Base-by-base conservation (phyloP, 2,888 invertebrate species). In the Criorhina ranunculi region DNA sequence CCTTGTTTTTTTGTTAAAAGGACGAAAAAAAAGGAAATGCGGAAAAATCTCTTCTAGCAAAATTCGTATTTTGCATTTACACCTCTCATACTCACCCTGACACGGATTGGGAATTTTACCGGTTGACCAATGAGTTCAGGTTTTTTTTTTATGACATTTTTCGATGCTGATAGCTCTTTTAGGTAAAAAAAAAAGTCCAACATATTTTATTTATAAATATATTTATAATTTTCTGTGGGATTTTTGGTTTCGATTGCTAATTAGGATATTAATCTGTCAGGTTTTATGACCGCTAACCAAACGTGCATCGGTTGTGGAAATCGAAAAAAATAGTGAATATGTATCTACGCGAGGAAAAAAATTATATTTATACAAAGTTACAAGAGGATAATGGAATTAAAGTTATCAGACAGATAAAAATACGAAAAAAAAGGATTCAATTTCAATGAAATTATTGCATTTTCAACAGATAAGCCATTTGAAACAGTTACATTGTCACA, bases 241-340 rank as follows among this genome's bases (percentile, higher is more conserved):
- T 77, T 82, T 66, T 35, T 40, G 66, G 35, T 72, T 77, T 49
- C 76, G 85, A 86, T 87, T 86, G 78, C 86, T 87, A 87, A 87
- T 87, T 87, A 87, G 85, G 87, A 86, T 86, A 87, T 86, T 86
- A 87, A 87, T 87, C 87, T 86, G 86, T 87, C 87, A 86, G 77
- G 62, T 86, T 86, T 86, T 86, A 82, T 86, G 77, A 75, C 79
- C 85, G 67, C 73, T 72, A 78, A 83, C 77, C 81, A 62, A 69
- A 85, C 53, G 76, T 64, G 72, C 49, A 55, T 60, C 49, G 66
- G 79, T 80, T 60, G 42, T 31, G 60, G 69, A 77, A 77, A 51
- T 31, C 33, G 24, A 67, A 51, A 12, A 15, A 46, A 57, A 64
- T 66, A 57, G 33, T 29, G 44, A 15, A 64, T 37, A n/a, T n/a